These are phyloP conservation scores for Pampusana beccarii DNA, from an alignment of 2,113 vertebrate species.

Conservation along the genomic window DNA sequence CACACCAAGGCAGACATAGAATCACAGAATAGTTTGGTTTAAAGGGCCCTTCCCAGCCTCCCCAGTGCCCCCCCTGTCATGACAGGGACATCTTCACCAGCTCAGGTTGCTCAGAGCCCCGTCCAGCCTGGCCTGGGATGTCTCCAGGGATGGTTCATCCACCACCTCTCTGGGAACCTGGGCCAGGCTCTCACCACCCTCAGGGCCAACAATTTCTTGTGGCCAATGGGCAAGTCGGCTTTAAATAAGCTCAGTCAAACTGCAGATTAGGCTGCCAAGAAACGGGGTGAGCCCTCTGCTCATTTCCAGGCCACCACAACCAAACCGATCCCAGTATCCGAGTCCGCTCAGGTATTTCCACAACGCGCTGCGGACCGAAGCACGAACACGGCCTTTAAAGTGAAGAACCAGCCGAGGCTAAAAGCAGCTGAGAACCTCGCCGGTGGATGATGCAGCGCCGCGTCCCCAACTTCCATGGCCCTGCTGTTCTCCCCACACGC, in stretches of 20 bases:
- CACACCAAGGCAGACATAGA: not conserved
- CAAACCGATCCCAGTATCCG: not conserved
- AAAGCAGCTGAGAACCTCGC: not conserved
- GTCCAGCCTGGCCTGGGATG: too few species aligned
- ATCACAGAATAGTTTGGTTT: too few species aligned
- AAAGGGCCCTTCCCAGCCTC: too few species aligned
- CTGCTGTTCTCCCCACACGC: rapidly evolving
- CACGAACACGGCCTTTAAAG: not conserved
- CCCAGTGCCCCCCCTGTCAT: too few species aligned
- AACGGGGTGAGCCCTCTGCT: not conserved
- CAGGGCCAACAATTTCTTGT: too few species aligned
- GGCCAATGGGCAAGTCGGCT: not conserved
- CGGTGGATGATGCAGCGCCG: not conserved
- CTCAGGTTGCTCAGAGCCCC: too few species aligned
- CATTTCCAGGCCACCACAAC: not conserved
- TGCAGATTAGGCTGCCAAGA: not conserved
- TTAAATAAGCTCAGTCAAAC: not conserved
- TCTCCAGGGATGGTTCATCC: too few species aligned
- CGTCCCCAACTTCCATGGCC: rapidly evolving
- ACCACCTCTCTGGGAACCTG: too few species aligned
- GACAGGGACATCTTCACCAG: too few species aligned
- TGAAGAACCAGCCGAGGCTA: not conserved
- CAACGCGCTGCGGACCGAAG: not conserved
- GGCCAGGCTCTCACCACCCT: too few species aligned
- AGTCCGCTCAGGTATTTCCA: not conserved